Base-by-base conservation (phyloP, 2,797 vertebrate genomes). In the Nannoperca australis region DNA sequence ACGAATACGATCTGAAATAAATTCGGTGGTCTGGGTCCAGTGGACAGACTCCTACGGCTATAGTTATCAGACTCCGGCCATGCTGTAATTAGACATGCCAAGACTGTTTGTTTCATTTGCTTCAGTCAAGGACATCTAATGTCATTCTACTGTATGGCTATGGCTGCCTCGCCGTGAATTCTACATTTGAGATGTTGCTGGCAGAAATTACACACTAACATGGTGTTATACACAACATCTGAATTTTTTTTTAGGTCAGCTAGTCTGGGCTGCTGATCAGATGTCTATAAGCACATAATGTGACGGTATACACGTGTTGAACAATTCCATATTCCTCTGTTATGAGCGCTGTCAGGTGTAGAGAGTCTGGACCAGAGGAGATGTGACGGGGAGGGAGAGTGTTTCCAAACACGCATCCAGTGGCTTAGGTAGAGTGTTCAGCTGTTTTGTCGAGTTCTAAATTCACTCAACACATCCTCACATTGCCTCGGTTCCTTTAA, bases 381-480 rank as follows among this genome's bases (percentile, higher is more conserved):
- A 88, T 78, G 75, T 88, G 89, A 89, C 76, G 82, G 22, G 34
- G 40, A 58, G 54, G 34, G 42, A 70, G 40, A 44, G 53, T 45
- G 67, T 66, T 77, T 87, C 91, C 88, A 93, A 91, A 91, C 78
- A 73, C 64, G 79, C 83, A 84, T 81, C 69, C 81, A 71, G 76
- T 78, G 86, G 90, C 89, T 95, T 94, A 94, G 64, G 78, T 75
- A 86, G 80, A 88, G 80, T 73, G 82, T 89, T 95, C 94, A 94
- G 93, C 93, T 94, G 92, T 92, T 93, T 94, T 83, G 78, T 86
- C 88, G 50, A 91, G 81, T 93, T 93, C 92, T 93, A 90, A 86
- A 91, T 91, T 92, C 90, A 85, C 85, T 90, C 91, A 84, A 82
- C 90, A 92, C 88, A 85, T 94, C 89, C 89, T 93, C 89, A 83